Percentiles rank a stretch among this genome's conserved stretches.
Conservation (phyloP, 2,113 vertebrate genomes). For the Anoplopoma fimbria region DNA sequence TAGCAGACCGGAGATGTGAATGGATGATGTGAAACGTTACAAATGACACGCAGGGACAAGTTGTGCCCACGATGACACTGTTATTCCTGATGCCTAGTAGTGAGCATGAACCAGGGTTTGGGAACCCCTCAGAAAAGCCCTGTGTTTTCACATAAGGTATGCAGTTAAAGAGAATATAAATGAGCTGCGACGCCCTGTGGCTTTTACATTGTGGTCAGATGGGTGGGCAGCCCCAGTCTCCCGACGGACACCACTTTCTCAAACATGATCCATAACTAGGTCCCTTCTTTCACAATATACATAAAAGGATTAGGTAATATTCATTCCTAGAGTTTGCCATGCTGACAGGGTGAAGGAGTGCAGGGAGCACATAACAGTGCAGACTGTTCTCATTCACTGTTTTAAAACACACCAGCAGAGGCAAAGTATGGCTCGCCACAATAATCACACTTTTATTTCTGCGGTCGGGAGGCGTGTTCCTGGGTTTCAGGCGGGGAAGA, state of each 20-base stretch:
- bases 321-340: constrained; percentile 9
- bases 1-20: constrained; percentile 48
- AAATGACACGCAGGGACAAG: constrained; percentile 46
- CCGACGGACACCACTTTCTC: constrained; percentile 38
- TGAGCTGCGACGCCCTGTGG: constrained; percentile 55
- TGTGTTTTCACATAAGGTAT: constrained; percentile 27
- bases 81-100: constrained; percentile 59
- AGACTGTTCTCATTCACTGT: background rate
- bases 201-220: constrained; percentile 54
- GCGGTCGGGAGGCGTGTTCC: too few species aligned
- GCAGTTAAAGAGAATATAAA: constrained; percentile 44
- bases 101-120: constrained; percentile 18
- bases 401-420: background rate
- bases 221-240: constrained; percentile 35
- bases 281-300: constrained; percentile 43
- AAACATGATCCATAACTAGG: constrained; percentile 37
- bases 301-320: constrained; percentile 58
- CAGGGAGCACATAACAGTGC: background rate
- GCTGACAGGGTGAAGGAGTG: constrained; percentile 50
- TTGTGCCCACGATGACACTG: constrained; percentile 30
- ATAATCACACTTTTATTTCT: background rate
- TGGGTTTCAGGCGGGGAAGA: too few species aligned
- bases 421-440: background rate
- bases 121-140: constrained; percentile 29
- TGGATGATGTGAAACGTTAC: constrained; percentile 62